Conservation (phyloP, 2,797 vertebrate genomes). For the Oophaga sylvatica region DNA sequence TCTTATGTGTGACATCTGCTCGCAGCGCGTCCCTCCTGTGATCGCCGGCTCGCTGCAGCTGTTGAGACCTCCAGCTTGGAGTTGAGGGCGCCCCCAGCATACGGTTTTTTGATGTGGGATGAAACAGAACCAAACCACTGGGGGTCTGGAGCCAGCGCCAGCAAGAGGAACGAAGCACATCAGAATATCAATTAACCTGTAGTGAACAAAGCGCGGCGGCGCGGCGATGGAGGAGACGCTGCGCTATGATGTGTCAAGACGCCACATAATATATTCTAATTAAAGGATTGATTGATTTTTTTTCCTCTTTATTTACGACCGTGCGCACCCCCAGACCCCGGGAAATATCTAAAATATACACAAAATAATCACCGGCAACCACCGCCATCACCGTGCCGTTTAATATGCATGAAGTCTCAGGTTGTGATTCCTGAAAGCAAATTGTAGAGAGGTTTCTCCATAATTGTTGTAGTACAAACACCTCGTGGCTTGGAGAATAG, state of each 20-base stretch:
- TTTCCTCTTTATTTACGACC: slow-evolving; percentile 44
- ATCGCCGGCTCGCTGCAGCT: slow-evolving; percentile 88
- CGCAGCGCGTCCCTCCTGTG: slow-evolving; percentile 81
- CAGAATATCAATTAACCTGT: slow-evolving; percentile 91
- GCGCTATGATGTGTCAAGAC: slow-evolving; percentile 75
- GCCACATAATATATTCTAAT: slow-evolving; percentile 79
- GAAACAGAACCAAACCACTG: slow-evolving; percentile 94
- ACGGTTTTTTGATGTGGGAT: slow-evolving; percentile 98
- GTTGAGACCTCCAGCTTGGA: slow-evolving; percentile 88
- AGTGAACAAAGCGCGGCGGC: slow-evolving; percentile 73
- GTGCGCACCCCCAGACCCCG: slow-evolving; percentile 64
- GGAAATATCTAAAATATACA: slow-evolving; percentile 53
- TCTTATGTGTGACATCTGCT: slow-evolving; percentile 91
- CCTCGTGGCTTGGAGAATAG: background rate
- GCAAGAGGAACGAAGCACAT: slow-evolving; percentile 75
- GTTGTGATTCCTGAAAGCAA: slow-evolving; percentile 20
- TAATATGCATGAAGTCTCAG: slow-evolving; percentile 54
- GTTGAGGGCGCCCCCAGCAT: slow-evolving; percentile 79
- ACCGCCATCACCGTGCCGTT: slow-evolving; percentile 24
- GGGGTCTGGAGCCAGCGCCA: slow-evolving; percentile 74
- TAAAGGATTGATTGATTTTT: slow-evolving; percentile 69
- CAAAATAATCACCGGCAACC: slow-evolving; percentile 56
- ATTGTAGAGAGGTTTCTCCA: slow-evolving; percentile 7
- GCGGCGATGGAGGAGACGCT: slow-evolving; percentile 69
- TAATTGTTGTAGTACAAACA: slow-evolving; percentile 13